phyloP scores from a whole-genome alignment of 2,113 vertebrate species.

The Orthochromis malagaraziensis region DNA sequence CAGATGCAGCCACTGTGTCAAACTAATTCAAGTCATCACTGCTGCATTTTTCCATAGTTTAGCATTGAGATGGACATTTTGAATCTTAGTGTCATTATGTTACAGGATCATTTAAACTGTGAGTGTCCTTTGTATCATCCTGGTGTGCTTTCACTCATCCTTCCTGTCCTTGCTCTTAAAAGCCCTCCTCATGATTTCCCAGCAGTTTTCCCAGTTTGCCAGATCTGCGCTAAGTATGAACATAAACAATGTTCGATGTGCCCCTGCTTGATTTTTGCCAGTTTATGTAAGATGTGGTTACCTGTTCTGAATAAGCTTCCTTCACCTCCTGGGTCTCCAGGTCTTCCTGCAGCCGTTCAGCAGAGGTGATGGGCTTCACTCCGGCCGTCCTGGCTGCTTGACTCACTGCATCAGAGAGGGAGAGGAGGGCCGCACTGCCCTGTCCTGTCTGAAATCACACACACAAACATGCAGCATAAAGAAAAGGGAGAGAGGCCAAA shows the following conservation, averaged over 20 bases:
- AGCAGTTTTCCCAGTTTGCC: neutral
- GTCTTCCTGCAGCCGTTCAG: conserved; percentile 76
- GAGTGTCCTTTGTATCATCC: neutral
- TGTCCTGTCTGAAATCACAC: conserved; percentile 77
- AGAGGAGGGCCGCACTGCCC: conserved; percentile 78
- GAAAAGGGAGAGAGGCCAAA: neutral
- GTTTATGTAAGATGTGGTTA: neutral
- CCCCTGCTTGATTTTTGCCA: neutral
- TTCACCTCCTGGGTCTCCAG: conserved; percentile 78
- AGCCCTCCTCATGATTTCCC: neutral
- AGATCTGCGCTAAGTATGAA: neutral
- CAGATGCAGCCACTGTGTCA: neutral
- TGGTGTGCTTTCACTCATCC: neutral
- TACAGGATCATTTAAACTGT: neutral
- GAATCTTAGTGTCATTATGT: neutral
- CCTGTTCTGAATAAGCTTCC: conserved; percentile 85
- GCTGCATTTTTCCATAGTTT: neutral
- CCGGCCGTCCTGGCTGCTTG: conserved; percentile 81
- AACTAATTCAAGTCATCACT: neutral
- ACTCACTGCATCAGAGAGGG: conserved; percentile 84
- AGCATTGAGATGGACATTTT: neutral
- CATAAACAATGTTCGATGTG: neutral
- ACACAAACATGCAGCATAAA: neutral
- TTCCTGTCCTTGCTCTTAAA: neutral
- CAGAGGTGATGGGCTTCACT: conserved; percentile 76